phyloP scores from a whole-genome alignment of 1,140 invertebrate species.

The Drosophila seguyi region DNA sequence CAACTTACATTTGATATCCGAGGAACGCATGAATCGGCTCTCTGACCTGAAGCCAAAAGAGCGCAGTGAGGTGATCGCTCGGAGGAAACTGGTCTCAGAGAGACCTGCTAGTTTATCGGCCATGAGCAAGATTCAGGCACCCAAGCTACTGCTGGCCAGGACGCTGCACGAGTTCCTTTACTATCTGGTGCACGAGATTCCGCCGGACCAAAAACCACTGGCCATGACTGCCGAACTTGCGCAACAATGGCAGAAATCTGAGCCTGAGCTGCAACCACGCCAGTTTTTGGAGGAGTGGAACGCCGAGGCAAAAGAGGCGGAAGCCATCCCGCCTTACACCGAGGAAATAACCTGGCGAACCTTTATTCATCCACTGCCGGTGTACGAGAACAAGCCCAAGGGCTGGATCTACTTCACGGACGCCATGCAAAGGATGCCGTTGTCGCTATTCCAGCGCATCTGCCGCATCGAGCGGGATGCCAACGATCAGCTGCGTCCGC shows the following conservation, averaged over 20 bases:
- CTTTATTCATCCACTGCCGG: conserved; percentile 90
- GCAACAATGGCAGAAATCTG: conserved; percentile 82
- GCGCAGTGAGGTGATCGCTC: conserved; percentile 20
- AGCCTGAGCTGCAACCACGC: conserved; percentile 58
- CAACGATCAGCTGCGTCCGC: conserved; percentile 87
- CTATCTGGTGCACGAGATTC: conserved; percentile 89
- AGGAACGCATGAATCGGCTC: conserved; percentile 44
- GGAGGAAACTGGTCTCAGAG: conserved; percentile 12
- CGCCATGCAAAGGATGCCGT: conserved; percentile 89
- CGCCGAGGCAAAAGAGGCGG: conserved; percentile 65
- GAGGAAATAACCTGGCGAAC: conserved; percentile 89
- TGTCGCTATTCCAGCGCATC: conserved; percentile 90
- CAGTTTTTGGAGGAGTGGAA: conserved; percentile 84
- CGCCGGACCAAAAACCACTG: conserved; percentile 74
- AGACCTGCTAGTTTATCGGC: neutral
- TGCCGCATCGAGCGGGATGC: conserved; percentile 87
- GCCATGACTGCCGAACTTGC: conserved; percentile 82
- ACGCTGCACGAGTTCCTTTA: conserved; percentile 89
- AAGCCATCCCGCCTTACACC: conserved; percentile 84
- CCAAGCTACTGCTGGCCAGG: conserved; percentile 90
- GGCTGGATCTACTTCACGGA: conserved; percentile 93
- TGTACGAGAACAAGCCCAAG: conserved; percentile 87
- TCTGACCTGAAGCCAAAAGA: conserved; percentile 7
- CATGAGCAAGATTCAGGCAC: conserved; percentile 65
- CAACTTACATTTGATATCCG: conserved; percentile 53